phyloP scores from a whole-genome alignment of 2,113 vertebrate species.

The Benitochromis conjunctus region DNA sequence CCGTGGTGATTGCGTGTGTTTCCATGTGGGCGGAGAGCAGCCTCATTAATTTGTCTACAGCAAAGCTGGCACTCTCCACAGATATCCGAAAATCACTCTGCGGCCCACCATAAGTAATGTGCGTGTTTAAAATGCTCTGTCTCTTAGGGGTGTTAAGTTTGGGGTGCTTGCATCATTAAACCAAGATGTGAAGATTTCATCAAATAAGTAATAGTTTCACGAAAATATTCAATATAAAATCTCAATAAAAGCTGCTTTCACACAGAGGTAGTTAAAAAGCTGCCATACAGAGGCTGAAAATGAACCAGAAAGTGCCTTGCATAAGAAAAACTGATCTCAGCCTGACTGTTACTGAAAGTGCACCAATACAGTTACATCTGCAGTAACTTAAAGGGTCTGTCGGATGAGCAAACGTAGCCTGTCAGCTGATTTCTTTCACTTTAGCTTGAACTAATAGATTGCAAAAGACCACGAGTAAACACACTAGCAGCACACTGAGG shows the following conservation, averaged over 20 bases:
- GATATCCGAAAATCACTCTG: slow-evolving; percentile 13
- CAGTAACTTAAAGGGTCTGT: neutral
- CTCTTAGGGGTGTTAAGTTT: neutral
- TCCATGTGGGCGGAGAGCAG: slow-evolving; percentile 27
- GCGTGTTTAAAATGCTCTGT: slow-evolving; percentile 19
- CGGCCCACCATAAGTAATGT: neutral
- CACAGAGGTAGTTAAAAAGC: neutral
- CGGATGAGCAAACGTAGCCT: neutral
- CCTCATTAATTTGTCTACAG: slow-evolving; percentile 56
- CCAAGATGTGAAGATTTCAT: neutral
- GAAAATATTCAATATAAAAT: neutral
- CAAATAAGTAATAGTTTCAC: neutral
- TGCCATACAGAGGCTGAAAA: neutral
- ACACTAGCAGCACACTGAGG: neutral
- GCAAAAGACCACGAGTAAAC: neutral
- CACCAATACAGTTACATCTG: neutral
- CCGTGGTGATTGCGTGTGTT: neutral
- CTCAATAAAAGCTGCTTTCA: neutral
- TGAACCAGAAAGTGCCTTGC: neutral
- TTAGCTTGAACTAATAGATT: neutral
- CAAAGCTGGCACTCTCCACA: slow-evolving; percentile 41
- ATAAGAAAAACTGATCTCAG: neutral
- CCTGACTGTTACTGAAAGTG: neutral
- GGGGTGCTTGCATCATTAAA: neutral
- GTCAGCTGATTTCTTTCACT: neutral